Evolutionary conservation across 2,888 invertebrate species (phyloP).

Genomic region (Cryptocephalus moraei): DNA sequence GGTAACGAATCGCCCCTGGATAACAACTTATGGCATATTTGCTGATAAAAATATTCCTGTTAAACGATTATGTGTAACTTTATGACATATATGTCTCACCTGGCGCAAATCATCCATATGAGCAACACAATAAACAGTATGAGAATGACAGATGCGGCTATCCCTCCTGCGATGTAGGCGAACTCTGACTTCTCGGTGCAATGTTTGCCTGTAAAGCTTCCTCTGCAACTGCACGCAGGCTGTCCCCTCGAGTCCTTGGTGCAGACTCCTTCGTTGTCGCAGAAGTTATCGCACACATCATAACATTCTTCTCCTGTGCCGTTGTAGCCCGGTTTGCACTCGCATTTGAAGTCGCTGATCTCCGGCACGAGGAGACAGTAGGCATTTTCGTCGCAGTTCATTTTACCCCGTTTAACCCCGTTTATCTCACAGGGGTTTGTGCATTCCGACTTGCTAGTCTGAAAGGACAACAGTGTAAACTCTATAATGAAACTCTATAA

Average conservation of each 20-base stretch:
- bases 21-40: no score
- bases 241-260: conserved; percentile 74
- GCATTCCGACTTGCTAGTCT: conserved; percentile 74
- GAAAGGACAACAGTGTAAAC: no score
- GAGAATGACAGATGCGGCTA: conserved; percentile 87
- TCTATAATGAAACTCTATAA: no score
- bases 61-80: no score
- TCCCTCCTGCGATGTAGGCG: conserved; percentile 89
- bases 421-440: conserved; percentile 84
- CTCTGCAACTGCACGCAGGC: conserved; percentile 81
- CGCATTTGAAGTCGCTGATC: conserved; percentile 77
- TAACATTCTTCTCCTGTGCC: conserved; percentile 73
- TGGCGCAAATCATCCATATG: conserved; percentile 96
- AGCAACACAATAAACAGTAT: conserved; percentile 85
- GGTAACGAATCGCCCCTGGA: no score
- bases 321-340: conserved; percentile 89
- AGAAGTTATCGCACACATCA: conserved; percentile 77
- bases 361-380: conserved; percentile 76
- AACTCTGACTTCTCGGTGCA: conserved; percentile 90
- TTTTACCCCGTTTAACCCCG: conserved; percentile 67
- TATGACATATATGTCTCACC: conserved; percentile 39
- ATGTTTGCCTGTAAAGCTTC: conserved; percentile 83
- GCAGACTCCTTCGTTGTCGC: conserved; percentile 84
- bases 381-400: conserved; percentile 80
- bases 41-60: no score